Base-by-base conservation (phyloP, 2,888 invertebrate genomes). In the Platynereis dumerilii region DNA sequence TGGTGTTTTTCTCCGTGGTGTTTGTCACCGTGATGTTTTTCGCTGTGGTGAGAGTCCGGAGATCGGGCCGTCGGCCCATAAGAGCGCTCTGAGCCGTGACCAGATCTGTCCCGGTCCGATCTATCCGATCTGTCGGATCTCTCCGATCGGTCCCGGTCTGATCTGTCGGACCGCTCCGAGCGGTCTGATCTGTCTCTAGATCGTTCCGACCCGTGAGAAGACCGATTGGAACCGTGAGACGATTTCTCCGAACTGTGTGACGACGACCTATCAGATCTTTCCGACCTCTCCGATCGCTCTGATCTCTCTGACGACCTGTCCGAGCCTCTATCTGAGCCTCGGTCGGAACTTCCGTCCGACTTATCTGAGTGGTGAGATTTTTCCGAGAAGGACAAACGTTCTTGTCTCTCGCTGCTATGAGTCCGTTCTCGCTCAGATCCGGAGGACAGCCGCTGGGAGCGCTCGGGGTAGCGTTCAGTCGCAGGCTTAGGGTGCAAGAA, bases 121-220 rank as follows among this genome's bases (percentile, higher is more conserved):
- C 24, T 29, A 48, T 24, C 20, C 5, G 52, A 52, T 42, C 52
- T 52, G 45, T 60, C 12, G 29, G 52, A 17, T 52, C 52, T 22
- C 20, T 2, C 17, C 29, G 52, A n/a, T 60, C 52, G 2, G 29
- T 52, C 15, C 29, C 27, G 22, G 29, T n/a, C 12, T n/a, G n/a
- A n/a, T 60, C 52, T 17, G 45, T 28, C 5, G 39, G 34, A 34
- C 7, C 34, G 3, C 5, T 52, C 7, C 7, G 20, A 24, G 12
- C 3, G 20, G 24, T 24, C 27, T 24, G 26, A 26, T 15, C 17
- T 15, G 24, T 17, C 17, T 58, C 58, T 17, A 39, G 34, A n/a
- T 44, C 58, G 22, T 26, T 58, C n/a, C 27, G 58, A n/a, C 45
- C 44, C 26, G 27, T 20, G 20, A 10, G 20, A 22, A 3, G 7